A percentile compares a stretch with the other conserved stretches of the same genome.
Conservation (phyloP, 2,113 vertebrate genomes). For the Struthidea cinerea region DNA sequence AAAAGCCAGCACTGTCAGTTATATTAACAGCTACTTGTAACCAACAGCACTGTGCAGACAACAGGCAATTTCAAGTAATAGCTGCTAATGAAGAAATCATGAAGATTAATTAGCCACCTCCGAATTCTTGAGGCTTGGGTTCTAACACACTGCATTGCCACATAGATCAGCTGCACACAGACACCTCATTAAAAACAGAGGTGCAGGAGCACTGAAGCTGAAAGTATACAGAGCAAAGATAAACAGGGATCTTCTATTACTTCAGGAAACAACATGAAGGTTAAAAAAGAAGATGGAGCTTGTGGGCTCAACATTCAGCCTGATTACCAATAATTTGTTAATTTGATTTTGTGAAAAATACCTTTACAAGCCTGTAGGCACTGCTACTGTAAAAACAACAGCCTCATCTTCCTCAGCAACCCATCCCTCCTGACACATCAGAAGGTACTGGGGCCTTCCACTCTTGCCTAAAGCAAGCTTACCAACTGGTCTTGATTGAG, state of each 20-base stretch:
- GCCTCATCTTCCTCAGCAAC: neutral
- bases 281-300: neutral
- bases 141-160: neutral
- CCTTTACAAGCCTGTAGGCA: neutral
- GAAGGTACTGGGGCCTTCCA: neutral
- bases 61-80: neutral
- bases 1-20: neutral
- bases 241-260: neutral
- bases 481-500: slow-evolving; percentile 88
- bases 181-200: neutral
- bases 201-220: neutral
- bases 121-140: neutral
- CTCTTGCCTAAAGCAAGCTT: neutral
- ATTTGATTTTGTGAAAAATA: neutral
- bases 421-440: neutral
- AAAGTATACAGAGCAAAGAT: neutral
- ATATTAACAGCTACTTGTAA: neutral
- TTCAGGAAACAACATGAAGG: neutral
- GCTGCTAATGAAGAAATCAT: neutral
- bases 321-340: neutral
- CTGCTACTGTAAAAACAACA: neutral
- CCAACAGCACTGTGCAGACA: neutral
- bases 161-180: neutral
- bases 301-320: neutral
- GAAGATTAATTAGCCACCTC: neutral